A percentile compares a stretch with the other conserved stretches of the same genome.
Evolutionary conservation across 1,140 invertebrate genomes (phyloP).

Genomic region (Drosophila grimshawi): DNA sequence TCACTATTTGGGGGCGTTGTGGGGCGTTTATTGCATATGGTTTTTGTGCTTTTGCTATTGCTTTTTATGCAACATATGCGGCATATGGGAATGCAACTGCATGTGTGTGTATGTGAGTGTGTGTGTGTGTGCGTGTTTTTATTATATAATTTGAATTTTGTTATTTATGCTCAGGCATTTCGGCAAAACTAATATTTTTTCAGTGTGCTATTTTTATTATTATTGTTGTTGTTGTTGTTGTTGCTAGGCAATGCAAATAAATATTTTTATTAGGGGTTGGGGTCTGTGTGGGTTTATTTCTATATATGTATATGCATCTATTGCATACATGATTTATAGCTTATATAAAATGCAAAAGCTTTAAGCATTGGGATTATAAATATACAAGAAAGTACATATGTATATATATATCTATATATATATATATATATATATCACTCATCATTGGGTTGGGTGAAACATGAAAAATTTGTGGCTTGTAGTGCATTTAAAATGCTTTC

Average conservation of each 20-base stretch:
- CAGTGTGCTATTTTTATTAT: slow-evolving; percentile 1
- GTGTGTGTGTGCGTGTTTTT: slow-evolving; percentile 38
- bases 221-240: slow-evolving; percentile 35
- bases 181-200: slow-evolving; percentile 47
- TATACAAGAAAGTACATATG: slow-evolving; percentile 8
- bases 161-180: slow-evolving; percentile 61
- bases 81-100: slow-evolving; percentile 42
- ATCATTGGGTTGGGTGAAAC: slow-evolving; percentile 16
- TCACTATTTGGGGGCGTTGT: slow-evolving; percentile 34
- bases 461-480: not conserved
- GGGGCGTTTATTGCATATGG: slow-evolving; percentile 68
- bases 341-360: slow-evolving; percentile 46
- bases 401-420: slow-evolving; percentile 17
- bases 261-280: not conserved
- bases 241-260: slow-evolving; percentile 55
- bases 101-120: slow-evolving; percentile 20
- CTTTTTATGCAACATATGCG: slow-evolving; percentile 81
- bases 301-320: slow-evolving; percentile 31
- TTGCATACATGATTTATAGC: slow-evolving; percentile 45
- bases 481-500: slow-evolving; percentile 7
- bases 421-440: slow-evolving; percentile 15
- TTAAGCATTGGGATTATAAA: slow-evolving; percentile 24
- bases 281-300: not conserved
- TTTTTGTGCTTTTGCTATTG: slow-evolving; percentile 70
- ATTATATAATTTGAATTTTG: slow-evolving; percentile 82